These are phyloP conservation scores for Trinectes maculatus DNA, from an alignment of 2,113 vertebrate genomes.

Conservation along the genomic window DNA sequence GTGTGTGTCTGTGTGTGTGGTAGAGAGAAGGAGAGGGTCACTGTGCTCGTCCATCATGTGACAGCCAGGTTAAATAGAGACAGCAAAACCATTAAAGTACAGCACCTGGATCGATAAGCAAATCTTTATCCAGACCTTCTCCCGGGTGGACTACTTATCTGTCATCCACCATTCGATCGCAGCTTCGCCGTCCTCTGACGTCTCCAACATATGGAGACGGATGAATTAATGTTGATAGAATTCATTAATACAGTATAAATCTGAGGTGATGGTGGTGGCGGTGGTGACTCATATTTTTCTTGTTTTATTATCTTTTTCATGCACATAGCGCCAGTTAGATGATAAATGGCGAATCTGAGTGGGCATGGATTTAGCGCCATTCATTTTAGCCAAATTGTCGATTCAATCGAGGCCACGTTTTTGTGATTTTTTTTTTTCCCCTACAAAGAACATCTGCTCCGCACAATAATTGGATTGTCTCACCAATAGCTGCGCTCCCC, in stretches of 20 bases:
- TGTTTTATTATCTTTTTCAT: background rate
- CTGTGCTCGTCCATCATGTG: conserved; percentile 2
- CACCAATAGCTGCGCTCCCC: conserved; percentile 51
- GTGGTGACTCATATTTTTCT: conserved; percentile 4
- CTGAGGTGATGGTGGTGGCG: too few species aligned
- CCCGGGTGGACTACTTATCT: conserved; percentile 24
- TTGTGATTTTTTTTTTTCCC: conserved; percentile 52
- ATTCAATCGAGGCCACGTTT: conserved; percentile 33
- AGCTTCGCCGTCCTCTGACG: conserved; percentile 16
- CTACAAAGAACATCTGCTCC: conserved; percentile 64
- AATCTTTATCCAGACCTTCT: conserved; percentile 16
- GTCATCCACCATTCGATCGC: conserved; percentile 14
- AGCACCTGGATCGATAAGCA: conserved; percentile 32
- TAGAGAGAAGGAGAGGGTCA: too few species aligned
- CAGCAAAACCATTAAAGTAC: conserved; percentile 40
- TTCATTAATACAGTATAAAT: too few species aligned
- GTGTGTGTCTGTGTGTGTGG: background rate
- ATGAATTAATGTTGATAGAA: too few species aligned
- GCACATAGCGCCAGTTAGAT: background rate
- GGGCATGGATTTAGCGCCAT: conserved; percentile 26
- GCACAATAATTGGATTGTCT: conserved; percentile 70
- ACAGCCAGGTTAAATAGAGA: conserved; percentile 44
- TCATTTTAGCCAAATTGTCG: conserved; percentile 34
- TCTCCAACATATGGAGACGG: too few species aligned
- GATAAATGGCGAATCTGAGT: background rate